Evolutionary conservation across 2,113 vertebrate species (phyloP).

Genomic region (Willisornis vidua): DNA sequence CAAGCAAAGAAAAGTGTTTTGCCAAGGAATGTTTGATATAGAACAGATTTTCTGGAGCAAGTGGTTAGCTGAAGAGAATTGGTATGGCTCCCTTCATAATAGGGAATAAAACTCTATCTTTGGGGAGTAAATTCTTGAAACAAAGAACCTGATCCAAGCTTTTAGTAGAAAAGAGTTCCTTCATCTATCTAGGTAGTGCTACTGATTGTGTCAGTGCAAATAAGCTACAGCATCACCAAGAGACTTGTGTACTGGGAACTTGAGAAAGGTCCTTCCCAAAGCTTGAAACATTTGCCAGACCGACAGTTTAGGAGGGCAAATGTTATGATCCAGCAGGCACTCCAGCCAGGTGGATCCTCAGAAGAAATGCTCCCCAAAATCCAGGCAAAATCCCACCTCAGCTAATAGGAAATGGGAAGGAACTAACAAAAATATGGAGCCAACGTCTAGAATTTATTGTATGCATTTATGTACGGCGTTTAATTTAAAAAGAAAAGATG

Average conservation of each 20-base stretch:
- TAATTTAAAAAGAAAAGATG: fast-evolving
- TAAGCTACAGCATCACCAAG: neutral
- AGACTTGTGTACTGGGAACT: neutral
- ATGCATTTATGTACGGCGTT: neutral
- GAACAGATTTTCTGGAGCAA: conserved; percentile 8
- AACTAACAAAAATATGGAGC: neutral
- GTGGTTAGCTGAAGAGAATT: neutral
- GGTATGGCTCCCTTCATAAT: neutral
- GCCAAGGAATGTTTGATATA: neutral
- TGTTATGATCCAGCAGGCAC: neutral
- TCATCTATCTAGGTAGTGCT: neutral
- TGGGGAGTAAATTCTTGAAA: neutral
- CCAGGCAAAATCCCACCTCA: neutral
- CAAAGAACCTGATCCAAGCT: neutral
- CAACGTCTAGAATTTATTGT: neutral
- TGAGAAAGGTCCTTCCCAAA: neutral
- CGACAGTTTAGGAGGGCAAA: neutral
- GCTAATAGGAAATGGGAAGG: neutral
- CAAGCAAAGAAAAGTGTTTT: neutral
- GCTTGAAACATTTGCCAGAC: neutral
- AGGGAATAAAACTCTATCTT: neutral
- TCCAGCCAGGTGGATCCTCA: neutral
- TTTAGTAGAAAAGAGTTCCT: neutral
- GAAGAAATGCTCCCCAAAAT: neutral
- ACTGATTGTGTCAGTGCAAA: neutral